Base-by-base conservation (phyloP, 2,888 invertebrate genomes). In the Brenthis hecate region DNA sequence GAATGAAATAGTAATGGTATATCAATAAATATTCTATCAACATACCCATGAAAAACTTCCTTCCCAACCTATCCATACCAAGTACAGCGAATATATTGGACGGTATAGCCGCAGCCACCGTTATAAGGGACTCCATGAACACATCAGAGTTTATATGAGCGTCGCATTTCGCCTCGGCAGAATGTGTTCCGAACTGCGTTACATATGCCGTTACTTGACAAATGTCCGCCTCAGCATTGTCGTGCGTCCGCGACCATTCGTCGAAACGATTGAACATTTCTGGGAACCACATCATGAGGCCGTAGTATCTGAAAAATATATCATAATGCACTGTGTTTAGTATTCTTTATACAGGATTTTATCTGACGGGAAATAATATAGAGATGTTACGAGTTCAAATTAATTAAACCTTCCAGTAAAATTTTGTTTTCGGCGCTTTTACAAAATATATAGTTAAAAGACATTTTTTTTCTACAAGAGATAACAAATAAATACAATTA, bases 261-360 rank as follows among this genome's bases (percentile, higher is more conserved):
- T 97, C 97, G 85, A 97, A 97, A 60, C 98, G 96, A 85, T 96
- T 97, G 91, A 98, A 98, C 82, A 98, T 94, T 89, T 98, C 98
- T 0, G 98, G 98, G 91, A 98, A 98, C 98, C 98, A 98, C 97
- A 98, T 97, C 97, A 98, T 98, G 66, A 98, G 93, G 55, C 98
- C 98, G 85, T 98, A 98, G 87, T 98, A 98, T 68, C 97, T 96
- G 87, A 0, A 73, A 72, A 55, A 32, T 3, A 3, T 43, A 11
- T 43, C 11, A 43, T 8, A 43, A 8, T 43, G 28, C 5, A 28
- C 28, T 43, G 0, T 43, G 2, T 43, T 11, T 43, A 43, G 36
- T 43, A 43, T 43, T 43, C 36, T 43, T 8, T 11, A 43, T 11
- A 11, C 11, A 11, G 8, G 1, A 43, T 43, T 43, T 43, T 43